Conservation (phyloP, 1,140 invertebrate species). For the Drosophila ironensis region DNA sequence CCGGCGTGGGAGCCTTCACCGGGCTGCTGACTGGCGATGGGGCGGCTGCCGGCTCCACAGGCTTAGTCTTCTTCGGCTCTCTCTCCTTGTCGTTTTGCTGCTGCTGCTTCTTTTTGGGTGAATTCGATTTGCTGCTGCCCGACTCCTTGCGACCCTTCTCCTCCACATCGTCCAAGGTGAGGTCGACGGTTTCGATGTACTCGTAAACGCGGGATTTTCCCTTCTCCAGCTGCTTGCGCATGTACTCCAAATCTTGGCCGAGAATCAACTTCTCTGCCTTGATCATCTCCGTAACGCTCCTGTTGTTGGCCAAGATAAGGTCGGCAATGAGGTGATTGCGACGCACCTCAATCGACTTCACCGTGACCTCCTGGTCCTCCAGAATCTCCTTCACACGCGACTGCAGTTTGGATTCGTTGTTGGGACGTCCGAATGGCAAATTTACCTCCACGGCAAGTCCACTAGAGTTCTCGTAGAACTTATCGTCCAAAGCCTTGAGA, state of each 20-base stretch:
- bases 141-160: constrained; percentile 30
- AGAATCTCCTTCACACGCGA: constrained; percentile 34
- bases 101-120: constrained; percentile 53
- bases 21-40: background rate
- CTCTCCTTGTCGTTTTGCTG: constrained; percentile 17
- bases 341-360: constrained; percentile 72
- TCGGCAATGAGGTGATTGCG: constrained; percentile 75
- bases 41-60: background rate
- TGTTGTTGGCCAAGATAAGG: constrained; percentile 29
- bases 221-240: constrained; percentile 72
- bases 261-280: constrained; percentile 51
- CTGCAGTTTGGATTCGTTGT: constrained; percentile 50
- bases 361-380: constrained; percentile 56
- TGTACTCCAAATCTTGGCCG: constrained; percentile 63
- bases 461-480: constrained; percentile 83
- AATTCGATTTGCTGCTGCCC: constrained; percentile 25
- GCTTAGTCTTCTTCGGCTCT: constrained; percentile 23
- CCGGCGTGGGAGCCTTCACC: constrained; percentile 1
- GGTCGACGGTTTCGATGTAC: constrained; percentile 72
- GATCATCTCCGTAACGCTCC: constrained; percentile 53
- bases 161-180: constrained; percentile 72
- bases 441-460: constrained; percentile 83
- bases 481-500: constrained; percentile 83
- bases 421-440: constrained; percentile 61
- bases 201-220: constrained; percentile 66